A percentile compares a stretch with the other conserved stretches of the same genome.
These are phyloP conservation scores for Arremon aurantiirostris DNA, from an alignment of 2,797 vertebrate species.

Conservation along the genomic window DNA sequence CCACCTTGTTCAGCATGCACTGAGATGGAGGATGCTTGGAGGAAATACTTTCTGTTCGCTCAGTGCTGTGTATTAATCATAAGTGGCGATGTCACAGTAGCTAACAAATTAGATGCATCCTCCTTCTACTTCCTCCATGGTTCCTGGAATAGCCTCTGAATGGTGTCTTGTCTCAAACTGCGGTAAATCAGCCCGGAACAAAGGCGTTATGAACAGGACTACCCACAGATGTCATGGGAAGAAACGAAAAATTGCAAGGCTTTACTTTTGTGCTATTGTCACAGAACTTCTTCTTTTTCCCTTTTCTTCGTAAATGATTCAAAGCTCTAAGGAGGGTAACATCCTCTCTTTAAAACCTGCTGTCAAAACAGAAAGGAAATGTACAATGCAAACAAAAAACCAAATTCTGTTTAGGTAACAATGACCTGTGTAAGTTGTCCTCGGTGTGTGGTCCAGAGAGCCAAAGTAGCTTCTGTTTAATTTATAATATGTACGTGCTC, in stretches of 20 bases:
- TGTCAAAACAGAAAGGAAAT: slow-evolving; percentile 38
- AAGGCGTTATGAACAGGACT: slow-evolving; percentile 36
- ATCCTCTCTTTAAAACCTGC: slow-evolving; percentile 36
- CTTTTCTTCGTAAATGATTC: slow-evolving; percentile 14
- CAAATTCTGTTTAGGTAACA: slow-evolving; percentile 56
- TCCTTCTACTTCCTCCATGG: slow-evolving; percentile 3
- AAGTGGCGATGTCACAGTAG: neutral
- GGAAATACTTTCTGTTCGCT: neutral
- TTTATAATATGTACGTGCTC: neutral
- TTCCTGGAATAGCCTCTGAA: slow-evolving; percentile 54
- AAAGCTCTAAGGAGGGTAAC: neutral
- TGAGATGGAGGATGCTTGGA: neutral
- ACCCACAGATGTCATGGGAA: slow-evolving; percentile 50
- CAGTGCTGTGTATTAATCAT: neutral
- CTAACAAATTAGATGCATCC: slow-evolving; percentile 4
- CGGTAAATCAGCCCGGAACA: neutral
- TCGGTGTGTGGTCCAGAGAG: neutral
- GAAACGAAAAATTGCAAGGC: slow-evolving; percentile 11
- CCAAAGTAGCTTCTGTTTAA: slow-evolving; percentile 34
- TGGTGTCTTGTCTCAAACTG: slow-evolving; percentile 28
- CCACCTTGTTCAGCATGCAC: neutral
- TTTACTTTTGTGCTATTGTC: slow-evolving; percentile 12
- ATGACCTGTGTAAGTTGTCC: slow-evolving; percentile 41
- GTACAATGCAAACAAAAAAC: neutral
- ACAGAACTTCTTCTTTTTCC: neutral